Percentiles rank a stretch among this genome's conserved stretches.
These are phyloP conservation scores for Gryon sp. DNA, from an alignment of 1,140 invertebrate species.

Conservation along the genomic window DNA sequence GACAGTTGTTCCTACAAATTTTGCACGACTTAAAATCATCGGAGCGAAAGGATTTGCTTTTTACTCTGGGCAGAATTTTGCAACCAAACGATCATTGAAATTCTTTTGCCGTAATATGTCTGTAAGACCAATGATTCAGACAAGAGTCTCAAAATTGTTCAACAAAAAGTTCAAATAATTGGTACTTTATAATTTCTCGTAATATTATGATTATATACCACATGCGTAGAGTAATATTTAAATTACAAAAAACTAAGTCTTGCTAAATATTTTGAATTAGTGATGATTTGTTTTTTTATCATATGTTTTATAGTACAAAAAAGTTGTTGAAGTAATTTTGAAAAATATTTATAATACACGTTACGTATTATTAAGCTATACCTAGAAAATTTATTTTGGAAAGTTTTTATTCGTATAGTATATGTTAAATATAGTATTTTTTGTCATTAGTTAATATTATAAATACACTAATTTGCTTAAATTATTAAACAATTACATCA, in stretches of 20 bases:
- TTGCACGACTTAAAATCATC: neutral
- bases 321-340: neutral
- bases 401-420: too few relatives aligned
- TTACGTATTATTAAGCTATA: too few relatives aligned
- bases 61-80: conserved; percentile 21
- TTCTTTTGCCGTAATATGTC: conserved; percentile 1
- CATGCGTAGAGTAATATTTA: neutral
- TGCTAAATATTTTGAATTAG: conserved; percentile 5
- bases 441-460: too few relatives aligned
- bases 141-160: conserved; percentile 17
- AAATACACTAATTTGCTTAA: too few relatives aligned
- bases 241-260: conserved; percentile 8
- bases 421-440: too few relatives aligned
- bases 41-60: conserved; percentile 9
- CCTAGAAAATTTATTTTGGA: too few relatives aligned
- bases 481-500: too few relatives aligned
- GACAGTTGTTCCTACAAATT: conserved; percentile 52
- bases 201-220: conserved; percentile 26
- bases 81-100: conserved; percentile 5
- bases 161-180: conserved; percentile 32
- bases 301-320: neutral
- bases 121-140: neutral
- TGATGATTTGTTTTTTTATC: neutral
- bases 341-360: neutral
- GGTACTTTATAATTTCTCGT: conserved; percentile 21